Evolutionary conservation across 2,888 invertebrate species (phyloP), one percentile per base, ranked within the genome.

Genomic region (Erebia palarica): DNA sequence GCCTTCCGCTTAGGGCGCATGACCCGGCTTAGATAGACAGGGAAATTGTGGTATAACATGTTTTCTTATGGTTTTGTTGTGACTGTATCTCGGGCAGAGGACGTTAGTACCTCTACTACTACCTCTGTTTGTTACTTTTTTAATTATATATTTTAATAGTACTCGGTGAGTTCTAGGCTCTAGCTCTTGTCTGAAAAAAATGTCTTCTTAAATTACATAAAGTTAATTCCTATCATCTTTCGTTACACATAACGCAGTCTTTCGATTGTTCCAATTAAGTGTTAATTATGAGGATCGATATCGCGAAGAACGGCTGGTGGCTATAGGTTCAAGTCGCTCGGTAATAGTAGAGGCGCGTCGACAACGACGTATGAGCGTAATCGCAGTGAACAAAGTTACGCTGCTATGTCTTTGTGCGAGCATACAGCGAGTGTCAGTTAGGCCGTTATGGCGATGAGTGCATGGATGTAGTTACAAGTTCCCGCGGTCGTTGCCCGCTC

Each of bases 401-500:
- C 42, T 67, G 57, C 51, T 59, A 21, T 59, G 27, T 16, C 9
- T 49, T 47, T 49, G 57, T 65, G 14, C 21, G 27, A 68, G 68
- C 42, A 36, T 53, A 18, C 16, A 11, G 14, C 76, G 77, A 72
- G 69, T 82, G 71, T 82, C 77, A 83, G 84, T 90, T 90, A 85
- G 82, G 87, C 75, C 87, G 79, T 85, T 90, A 74, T 78, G 80
- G 74, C 79, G 77, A 78, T 77, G 81, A 78, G 80, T 78, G 78
- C 80, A 81, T 84, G 84, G 87, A 92, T 91, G 90, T 92, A 91
- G 92, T 92, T 90, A 90, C 92, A 93, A 92, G 92, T 92, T 92
- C 92, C 85, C 87, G 87, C 91, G 92, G 92, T 92, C 92, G 90
- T 89, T 92, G 92, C 84, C 91, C 91, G 91, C 81, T 79, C 81